Conservation (phyloP, 2,888 invertebrate species). For the Stenodema calcarata region DNA sequence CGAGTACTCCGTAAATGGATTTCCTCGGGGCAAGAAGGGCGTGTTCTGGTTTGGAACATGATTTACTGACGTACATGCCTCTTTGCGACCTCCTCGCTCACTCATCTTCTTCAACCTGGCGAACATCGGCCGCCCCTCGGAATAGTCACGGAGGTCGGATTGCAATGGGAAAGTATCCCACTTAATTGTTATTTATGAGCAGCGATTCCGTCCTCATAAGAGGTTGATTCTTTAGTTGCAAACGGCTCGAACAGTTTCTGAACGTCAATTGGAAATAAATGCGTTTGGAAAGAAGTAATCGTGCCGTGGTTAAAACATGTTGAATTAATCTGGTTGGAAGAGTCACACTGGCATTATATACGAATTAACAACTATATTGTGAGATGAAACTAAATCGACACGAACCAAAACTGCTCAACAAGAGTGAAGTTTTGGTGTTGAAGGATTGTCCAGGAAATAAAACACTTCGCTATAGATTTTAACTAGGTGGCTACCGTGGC, state of each 20-base stretch:
- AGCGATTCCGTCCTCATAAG: background rate
- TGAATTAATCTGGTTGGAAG: background rate
- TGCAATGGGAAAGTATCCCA: conserved; percentile 8
- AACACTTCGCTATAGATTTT: too few species aligned
- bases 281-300: background rate
- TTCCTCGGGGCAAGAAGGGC: background rate
- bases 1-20: background rate
- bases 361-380: too few species aligned
- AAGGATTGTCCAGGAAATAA: too few species aligned
- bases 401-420: too few species aligned
- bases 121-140: background rate
- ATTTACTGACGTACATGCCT: conserved; percentile 20
- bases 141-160: background rate
- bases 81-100: conserved; percentile 17
- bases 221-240: background rate
- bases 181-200: conserved; percentile 27
- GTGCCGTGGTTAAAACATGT: background rate
- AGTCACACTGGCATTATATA: too few species aligned
- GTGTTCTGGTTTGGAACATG: conserved; percentile 21
- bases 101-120: conserved; percentile 19
- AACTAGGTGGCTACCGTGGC: too few species aligned
- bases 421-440: too few species aligned
- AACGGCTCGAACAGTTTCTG: background rate
- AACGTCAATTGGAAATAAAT: background rate
- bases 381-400: too few species aligned